Evolutionary conservation across 2,888 invertebrate genomes (phyloP), one percentile per base, ranked within the genome.

Genomic region (Anaspis maculata): DNA sequence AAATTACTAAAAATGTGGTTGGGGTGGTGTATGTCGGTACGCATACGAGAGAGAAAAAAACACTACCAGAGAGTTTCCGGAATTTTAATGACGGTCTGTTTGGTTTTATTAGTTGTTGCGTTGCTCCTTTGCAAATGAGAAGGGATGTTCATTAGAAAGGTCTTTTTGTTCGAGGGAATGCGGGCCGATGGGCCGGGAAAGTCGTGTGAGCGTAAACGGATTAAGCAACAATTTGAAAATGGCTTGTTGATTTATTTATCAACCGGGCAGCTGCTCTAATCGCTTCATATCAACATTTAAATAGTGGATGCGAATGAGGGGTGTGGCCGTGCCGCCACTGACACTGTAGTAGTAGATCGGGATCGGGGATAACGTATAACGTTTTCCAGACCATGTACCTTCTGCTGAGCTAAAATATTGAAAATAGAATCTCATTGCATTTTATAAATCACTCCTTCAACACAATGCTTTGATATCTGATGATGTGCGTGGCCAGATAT

Each of bases 361-460:
- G 15, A 28, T 15, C 14, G 13, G 15, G 33, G 49, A 52, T 51
- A 52, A 51, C 40, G 45, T 49, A 46, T 50, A 51, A 52, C 40
- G 49, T 53, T 50, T 55, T 54, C 54, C 50, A 30, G 41, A 30
- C 49, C 51, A 51, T 55, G 51, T 53, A 51, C 50, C 48, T 50
- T 50, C 42, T 41, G 45, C 44, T 34, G 50, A 47, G 46, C 45
- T 49, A 52, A 53, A 55, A 54, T 55, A 54, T 53, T 53, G 51
- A 54, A 54, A 55, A 55, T 52, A 51, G 48, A 49, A 53, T 52
- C 48, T 52, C 46, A 53, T 54, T 57, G 55, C 55, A 47, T 60
- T 59, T 57, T 59, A 60, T 58, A 60, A 59, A 59, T 60, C 58
- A 59, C 54, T 49, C 48, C 52, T 56, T 51, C 53, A 51, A 50